Conservation (phyloP, 2,113 vertebrate species). For the Eolophus roseicapilla region DNA sequence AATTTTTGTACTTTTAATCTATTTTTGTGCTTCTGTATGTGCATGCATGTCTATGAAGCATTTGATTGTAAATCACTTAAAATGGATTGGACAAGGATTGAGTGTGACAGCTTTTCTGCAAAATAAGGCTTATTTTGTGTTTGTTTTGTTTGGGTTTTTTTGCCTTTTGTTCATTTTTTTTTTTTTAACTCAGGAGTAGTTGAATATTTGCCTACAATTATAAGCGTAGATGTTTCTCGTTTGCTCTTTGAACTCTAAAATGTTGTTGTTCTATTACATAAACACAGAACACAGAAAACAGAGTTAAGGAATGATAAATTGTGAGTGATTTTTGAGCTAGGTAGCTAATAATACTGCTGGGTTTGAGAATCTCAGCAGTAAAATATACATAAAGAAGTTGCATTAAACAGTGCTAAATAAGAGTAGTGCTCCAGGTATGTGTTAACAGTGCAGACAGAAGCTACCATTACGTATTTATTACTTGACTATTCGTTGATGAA, state of each 20-base stretch:
- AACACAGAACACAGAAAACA: background rate
- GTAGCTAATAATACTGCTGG: background rate
- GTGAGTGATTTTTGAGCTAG: background rate
- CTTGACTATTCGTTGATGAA: background rate
- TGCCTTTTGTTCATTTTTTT: background rate
- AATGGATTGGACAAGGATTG: background rate
- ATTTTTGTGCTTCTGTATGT: background rate
- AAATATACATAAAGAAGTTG: background rate
- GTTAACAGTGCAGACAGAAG: background rate
- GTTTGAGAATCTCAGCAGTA: background rate
- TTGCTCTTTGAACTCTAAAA: background rate
- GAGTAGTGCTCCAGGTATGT: background rate
- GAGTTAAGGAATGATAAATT: background rate
- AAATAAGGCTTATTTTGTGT: background rate
- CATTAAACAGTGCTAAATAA: background rate
- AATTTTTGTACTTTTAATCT: background rate
- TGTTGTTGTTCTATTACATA: background rate
- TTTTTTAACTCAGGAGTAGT: background rate
- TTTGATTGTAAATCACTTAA: background rate
- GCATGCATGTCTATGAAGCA: background rate
- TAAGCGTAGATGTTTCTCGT: background rate
- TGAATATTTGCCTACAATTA: background rate
- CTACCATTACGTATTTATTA: background rate
- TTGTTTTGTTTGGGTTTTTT: background rate
- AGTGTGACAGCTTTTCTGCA: background rate